These are phyloP conservation scores for Parotocinclus haroldoi DNA, from an alignment of 2,797 vertebrate genomes.

Conservation along the genomic window DNA sequence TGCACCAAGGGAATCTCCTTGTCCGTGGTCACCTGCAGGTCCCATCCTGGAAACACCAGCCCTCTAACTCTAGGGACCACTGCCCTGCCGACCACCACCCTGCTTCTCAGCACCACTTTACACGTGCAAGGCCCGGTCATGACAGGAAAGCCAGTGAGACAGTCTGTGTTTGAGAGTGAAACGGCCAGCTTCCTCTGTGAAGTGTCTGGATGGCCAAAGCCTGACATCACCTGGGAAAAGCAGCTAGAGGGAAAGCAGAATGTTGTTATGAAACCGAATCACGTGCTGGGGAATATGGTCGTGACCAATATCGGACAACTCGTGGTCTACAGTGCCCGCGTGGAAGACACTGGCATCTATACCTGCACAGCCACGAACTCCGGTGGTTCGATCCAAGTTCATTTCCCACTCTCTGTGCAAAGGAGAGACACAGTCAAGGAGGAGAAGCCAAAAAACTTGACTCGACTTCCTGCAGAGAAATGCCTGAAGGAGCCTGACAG, in stretches of 20 bases:
- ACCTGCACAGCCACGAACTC: constrained; percentile 82
- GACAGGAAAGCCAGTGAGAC: constrained; percentile 68
- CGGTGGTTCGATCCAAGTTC: constrained; percentile 74
- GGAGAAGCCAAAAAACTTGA: constrained; percentile 69
- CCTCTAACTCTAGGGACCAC: constrained; percentile 76
- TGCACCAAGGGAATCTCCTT: constrained; percentile 88
- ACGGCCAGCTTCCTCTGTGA: constrained; percentile 86
- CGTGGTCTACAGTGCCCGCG: constrained; percentile 83
- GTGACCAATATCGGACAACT: constrained; percentile 87
- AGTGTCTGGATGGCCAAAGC: constrained; percentile 74
- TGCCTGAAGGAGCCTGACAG: constrained; percentile 79
- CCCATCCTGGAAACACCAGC: constrained; percentile 80
- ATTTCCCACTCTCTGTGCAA: constrained; percentile 83
- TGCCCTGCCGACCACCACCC: constrained; percentile 67
- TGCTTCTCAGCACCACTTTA: constrained; percentile 67
- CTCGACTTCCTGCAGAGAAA: constrained; percentile 74
- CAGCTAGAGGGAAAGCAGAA: constrained; percentile 73
- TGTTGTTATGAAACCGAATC: constrained; percentile 82
- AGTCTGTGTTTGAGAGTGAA: constrained; percentile 73
- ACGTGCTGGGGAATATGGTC: constrained; percentile 81
- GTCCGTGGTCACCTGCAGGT: constrained; percentile 76
- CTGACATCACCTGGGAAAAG: constrained; percentile 85
- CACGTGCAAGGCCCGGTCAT: constrained; percentile 68
- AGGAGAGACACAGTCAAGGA: constrained; percentile 61
- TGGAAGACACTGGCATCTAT: constrained; percentile 79